These are phyloP conservation scores for Hemistola chrysoprasaria DNA, from an alignment of 2,888 invertebrate genomes.

Conservation along the genomic window DNA sequence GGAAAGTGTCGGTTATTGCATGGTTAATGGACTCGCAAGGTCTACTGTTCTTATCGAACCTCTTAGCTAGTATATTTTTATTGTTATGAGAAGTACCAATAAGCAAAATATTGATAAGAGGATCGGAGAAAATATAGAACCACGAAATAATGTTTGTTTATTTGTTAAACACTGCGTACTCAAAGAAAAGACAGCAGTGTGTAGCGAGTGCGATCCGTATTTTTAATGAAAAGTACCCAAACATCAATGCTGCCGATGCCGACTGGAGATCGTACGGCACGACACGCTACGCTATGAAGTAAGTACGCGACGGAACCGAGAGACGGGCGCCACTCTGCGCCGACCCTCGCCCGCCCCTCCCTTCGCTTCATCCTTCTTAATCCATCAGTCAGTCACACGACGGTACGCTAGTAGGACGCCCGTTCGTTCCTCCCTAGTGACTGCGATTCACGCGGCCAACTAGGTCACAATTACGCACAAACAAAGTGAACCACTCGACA, in stretches of 20 bases:
- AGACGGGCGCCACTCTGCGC: slow-evolving; percentile 40
- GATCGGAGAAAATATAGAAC: too few species aligned
- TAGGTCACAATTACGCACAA: slow-evolving; percentile 69
- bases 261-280: slow-evolving; percentile 23
- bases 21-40: too few species aligned
- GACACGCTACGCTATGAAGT: slow-evolving; percentile 32
- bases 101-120: too few species aligned
- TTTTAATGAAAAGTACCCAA: slow-evolving; percentile 34
- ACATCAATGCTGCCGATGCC: slow-evolving; percentile 31
- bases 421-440: slow-evolving; percentile 43
- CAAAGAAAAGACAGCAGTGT: slow-evolving; percentile 9
- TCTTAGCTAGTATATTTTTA: too few species aligned
- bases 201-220: slow-evolving; percentile 21
- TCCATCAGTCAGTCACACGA: slow-evolving; percentile 75
- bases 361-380: slow-evolving; percentile 54
- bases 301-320: slow-evolving; percentile 26
- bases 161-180: slow-evolving; percentile 4
- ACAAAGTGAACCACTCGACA: slow-evolving; percentile 48
- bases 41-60: too few species aligned
- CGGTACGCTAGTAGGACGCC: slow-evolving; percentile 57
- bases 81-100: too few species aligned
- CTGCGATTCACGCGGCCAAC: slow-evolving; percentile 71
- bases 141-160: slow-evolving; percentile 8
- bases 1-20: too few species aligned
- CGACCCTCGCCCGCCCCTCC: slow-evolving; percentile 47